These are phyloP conservation scores for Lithobates sylvaticus DNA, from an alignment of 2,797 vertebrate species.

Conservation along the genomic window DNA sequence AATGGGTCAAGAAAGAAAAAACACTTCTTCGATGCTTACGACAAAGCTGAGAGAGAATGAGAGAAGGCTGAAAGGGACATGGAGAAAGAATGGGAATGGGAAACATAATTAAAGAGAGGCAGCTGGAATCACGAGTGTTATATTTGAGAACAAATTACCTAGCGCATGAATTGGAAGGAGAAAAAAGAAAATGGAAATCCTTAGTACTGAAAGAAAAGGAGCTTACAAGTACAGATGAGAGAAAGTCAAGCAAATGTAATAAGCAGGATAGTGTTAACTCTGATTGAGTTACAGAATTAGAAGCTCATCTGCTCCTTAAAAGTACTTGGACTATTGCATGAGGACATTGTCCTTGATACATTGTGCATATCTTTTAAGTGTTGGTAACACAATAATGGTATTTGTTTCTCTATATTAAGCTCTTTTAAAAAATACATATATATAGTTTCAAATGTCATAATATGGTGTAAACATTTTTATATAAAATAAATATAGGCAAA, in stretches of 20 bases:
- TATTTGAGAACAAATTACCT: conserved; percentile 53
- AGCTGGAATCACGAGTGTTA: conserved; percentile 53
- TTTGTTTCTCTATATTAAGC: neutral
- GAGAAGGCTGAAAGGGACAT: conserved; percentile 25
- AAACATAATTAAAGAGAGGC: conserved; percentile 54
- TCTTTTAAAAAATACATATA: neutral
- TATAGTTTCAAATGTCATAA: too few relatives aligned
- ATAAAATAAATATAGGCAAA: too few relatives aligned
- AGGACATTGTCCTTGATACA: conserved; percentile 28
- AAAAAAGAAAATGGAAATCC: conserved; percentile 41
- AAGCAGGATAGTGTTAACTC: conserved; percentile 50
- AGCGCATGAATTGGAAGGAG: conserved; percentile 46
- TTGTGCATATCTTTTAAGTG: conserved; percentile 18
- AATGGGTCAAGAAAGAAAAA: conserved; percentile 40
- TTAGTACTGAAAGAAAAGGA: conserved; percentile 16
- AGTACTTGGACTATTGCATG: conserved; percentile 35
- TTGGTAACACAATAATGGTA: neutral
- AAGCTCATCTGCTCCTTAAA: conserved; percentile 42
- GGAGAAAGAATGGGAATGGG: conserved; percentile 28
- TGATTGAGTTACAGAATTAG: conserved; percentile 40
- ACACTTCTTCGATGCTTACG: conserved; percentile 33
- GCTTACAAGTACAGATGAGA: conserved; percentile 33
- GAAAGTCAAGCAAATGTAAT: conserved; percentile 43
- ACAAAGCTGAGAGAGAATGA: conserved; percentile 13
- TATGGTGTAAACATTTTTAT: too few relatives aligned